A percentile compares a stretch with the other conserved stretches of the same genome.
Evolutionary conservation across 2,797 vertebrate species (phyloP).

Genomic region (Jordanella pulchra): DNA sequence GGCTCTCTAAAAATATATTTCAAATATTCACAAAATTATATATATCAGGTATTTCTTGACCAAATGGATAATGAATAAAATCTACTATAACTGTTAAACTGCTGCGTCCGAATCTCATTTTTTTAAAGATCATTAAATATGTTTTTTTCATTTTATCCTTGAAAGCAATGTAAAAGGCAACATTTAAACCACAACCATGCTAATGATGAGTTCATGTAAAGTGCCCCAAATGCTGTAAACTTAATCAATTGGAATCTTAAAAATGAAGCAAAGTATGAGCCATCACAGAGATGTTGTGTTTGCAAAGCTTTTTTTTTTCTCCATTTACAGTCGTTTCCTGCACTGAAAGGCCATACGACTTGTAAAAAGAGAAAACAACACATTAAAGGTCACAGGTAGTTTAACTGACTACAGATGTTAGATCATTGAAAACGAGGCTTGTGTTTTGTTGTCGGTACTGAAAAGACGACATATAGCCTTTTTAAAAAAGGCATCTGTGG

Average conservation of each 20-base stretch:
- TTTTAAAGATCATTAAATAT: background rate
- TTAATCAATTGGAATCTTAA: background rate
- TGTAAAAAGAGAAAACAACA: background rate
- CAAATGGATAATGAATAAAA: too few relatives aligned
- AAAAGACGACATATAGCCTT: background rate
- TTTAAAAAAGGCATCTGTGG: background rate
- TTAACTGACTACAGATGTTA: background rate
- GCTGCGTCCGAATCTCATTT: background rate
- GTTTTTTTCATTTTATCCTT: background rate
- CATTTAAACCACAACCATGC: background rate
- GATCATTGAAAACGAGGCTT: background rate
- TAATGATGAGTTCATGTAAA: background rate
- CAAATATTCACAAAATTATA: too few relatives aligned
- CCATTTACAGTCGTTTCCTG: background rate
- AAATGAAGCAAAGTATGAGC: background rate
- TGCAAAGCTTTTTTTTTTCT: background rate
- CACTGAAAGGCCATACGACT: background rate
- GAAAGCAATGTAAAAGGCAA: background rate
- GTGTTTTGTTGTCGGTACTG: background rate
- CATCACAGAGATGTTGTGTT: background rate
- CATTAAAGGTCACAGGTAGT: background rate
- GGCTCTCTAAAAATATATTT: too few relatives aligned
- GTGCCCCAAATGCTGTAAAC: too few relatives aligned
- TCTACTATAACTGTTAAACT: too few relatives aligned
- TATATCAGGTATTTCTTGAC: too few relatives aligned